Percentiles rank a stretch among this genome's conserved stretches.
Evolutionary conservation across 2,797 vertebrate species (phyloP).

Genomic region (Strix occidentalis): DNA sequence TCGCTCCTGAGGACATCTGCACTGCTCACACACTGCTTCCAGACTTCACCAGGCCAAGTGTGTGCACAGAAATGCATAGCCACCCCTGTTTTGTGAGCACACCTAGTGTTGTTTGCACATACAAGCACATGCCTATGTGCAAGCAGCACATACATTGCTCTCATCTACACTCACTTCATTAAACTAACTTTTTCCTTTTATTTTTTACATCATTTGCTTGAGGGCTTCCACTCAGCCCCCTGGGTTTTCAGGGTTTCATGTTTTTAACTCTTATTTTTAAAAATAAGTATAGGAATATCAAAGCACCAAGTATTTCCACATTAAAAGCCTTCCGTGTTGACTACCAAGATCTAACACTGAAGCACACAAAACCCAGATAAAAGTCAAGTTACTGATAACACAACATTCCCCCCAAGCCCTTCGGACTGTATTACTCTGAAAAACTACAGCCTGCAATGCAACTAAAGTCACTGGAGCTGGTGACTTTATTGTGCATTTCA

Average conservation of each 20-base stretch:
- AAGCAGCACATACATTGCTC: too few species aligned
- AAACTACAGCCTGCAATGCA: background rate
- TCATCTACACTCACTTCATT: background rate
- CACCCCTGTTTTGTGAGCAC: too few species aligned
- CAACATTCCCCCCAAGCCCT: background rate
- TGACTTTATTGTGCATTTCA: background rate
- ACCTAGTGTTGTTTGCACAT: background rate
- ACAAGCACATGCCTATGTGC: accelerated
- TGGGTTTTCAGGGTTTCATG: background rate
- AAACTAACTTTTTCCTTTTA: background rate
- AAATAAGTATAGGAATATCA: background rate
- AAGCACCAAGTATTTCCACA: background rate
- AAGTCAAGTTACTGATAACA: background rate
- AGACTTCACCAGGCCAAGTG: background rate
- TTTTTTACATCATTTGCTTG: background rate
- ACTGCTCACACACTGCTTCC: background rate
- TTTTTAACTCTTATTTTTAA: background rate
- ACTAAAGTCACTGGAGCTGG: background rate
- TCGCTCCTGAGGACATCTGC: background rate
- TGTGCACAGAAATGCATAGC: too few species aligned
- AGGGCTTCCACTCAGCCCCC: background rate
- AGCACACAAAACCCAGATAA: background rate
- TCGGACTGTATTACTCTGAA: background rate
- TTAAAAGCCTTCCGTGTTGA: background rate
- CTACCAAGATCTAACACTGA: background rate